Evolutionary conservation across 2,797 vertebrate genomes (phyloP).

Genomic region (Fringilla coelebs): DNA sequence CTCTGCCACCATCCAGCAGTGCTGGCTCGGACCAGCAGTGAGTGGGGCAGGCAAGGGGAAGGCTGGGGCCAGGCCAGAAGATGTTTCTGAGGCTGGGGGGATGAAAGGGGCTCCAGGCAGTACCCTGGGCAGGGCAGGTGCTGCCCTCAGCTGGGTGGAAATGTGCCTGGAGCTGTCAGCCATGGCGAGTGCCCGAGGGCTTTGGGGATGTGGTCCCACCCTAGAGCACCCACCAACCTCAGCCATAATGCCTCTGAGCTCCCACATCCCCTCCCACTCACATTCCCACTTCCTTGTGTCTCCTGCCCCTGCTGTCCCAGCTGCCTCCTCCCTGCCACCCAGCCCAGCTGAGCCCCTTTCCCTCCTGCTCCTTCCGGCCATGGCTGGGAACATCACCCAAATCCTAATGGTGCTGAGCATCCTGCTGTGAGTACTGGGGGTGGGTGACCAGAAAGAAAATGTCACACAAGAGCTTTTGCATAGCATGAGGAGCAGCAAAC

Average conservation of each 20-base stretch:
- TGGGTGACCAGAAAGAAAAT: accelerated
- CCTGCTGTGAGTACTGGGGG: accelerated
- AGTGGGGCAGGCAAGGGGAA: neutral
- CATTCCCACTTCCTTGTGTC: too few relatives aligned
- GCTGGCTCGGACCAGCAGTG: accelerated
- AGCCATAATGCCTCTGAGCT: neutral
- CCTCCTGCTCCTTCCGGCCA: neutral
- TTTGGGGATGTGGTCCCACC: accelerated
- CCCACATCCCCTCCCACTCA: too few relatives aligned
- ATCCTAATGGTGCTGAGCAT: neutral
- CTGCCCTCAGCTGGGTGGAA: too few relatives aligned
- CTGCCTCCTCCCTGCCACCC: neutral
- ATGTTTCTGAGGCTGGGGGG: neutral
- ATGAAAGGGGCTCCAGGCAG: accelerated
- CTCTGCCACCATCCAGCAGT: neutral
- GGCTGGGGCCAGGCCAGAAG: neutral
- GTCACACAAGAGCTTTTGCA: neutral
- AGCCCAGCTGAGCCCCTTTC: neutral
- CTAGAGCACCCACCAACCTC: accelerated
- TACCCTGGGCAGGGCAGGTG: neutral
- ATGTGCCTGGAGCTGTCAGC: accelerated
- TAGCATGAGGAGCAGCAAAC: neutral
- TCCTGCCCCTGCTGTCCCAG: neutral
- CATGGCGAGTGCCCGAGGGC: accelerated
- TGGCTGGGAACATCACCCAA: neutral